These are phyloP conservation scores for Vanessa tameamea DNA, from an alignment of 1,140 invertebrate genomes.

Conservation along the genomic window DNA sequence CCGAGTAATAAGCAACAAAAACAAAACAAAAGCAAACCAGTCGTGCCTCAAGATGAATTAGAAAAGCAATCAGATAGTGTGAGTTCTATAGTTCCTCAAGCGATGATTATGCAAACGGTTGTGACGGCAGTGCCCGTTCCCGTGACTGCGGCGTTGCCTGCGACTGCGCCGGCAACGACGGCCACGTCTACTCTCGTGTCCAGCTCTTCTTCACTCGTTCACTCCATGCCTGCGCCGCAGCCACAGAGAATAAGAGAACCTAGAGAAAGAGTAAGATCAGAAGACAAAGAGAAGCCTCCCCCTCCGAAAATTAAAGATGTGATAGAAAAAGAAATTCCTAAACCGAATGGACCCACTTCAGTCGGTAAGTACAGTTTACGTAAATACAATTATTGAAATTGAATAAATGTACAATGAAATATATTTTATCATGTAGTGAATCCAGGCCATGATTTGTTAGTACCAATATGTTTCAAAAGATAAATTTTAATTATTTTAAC, in stretches of 20 bases:
- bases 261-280: slow-evolving; percentile 51
- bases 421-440: too few relatives aligned
- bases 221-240: slow-evolving; percentile 43
- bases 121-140: slow-evolving; percentile 3
- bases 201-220: slow-evolving; percentile 16
- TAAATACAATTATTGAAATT: not conserved
- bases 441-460: too few relatives aligned
- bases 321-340: slow-evolving; percentile 46
- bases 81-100: slow-evolving; percentile 33
- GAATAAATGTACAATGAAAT: too few relatives aligned
- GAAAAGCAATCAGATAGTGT: slow-evolving; percentile 40
- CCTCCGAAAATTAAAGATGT: slow-evolving; percentile 27
- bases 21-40: slow-evolving; percentile 59
- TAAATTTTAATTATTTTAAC: too few relatives aligned
- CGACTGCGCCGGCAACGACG: slow-evolving; percentile 10
- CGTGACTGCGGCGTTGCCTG: not conserved
- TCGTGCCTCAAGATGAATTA: slow-evolving; percentile 59
- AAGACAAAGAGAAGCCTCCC: slow-evolving; percentile 53
- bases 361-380: slow-evolving; percentile 37
- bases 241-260: slow-evolving; percentile 58
- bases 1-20: slow-evolving; percentile 57
- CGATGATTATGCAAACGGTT: slow-evolving; percentile 20
- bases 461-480: too few relatives aligned
- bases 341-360: slow-evolving; percentile 56
- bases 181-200: not conserved